phyloP scores from a whole-genome alignment of 2,113 vertebrate genomes.

The Mesoclemmys tuberculata region DNA sequence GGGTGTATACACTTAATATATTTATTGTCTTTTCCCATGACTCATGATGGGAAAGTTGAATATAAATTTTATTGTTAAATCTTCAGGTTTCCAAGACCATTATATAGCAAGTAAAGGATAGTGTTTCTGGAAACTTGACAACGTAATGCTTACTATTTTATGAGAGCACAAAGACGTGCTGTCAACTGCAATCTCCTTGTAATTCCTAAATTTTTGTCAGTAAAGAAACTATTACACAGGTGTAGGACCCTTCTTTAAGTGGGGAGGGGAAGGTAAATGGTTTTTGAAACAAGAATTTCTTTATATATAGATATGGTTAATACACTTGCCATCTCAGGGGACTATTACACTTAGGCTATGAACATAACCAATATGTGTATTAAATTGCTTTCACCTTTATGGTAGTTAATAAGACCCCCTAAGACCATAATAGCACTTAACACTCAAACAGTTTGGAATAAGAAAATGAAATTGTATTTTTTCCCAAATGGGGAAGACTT shows the following conservation, averaged over 20 bases:
- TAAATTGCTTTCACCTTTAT: conserved; percentile 36
- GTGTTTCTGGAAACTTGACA: background rate
- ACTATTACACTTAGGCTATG: conserved; percentile 21
- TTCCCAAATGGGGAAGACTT: conserved; percentile 8
- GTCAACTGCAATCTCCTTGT: background rate
- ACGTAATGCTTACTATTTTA: background rate
- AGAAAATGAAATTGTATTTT: background rate
- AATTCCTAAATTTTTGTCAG: background rate
- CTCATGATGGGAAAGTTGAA: background rate
- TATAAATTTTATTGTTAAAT: background rate
- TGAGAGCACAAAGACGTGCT: background rate
- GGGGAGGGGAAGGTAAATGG: too few species aligned
- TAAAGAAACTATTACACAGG: background rate
- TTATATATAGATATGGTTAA: background rate
- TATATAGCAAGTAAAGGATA: background rate
- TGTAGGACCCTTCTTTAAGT: background rate
- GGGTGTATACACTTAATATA: background rate
- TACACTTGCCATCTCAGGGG: background rate
- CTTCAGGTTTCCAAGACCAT: background rate
- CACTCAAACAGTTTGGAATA: conserved; percentile 21
- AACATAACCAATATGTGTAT: conserved; percentile 25
- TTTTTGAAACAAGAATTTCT: background rate
- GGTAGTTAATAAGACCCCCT: conserved; percentile 21
- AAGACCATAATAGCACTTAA: conserved; percentile 19
- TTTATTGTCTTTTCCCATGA: background rate